Conservation (phyloP, 35 echinoderm and acorn worm genomes). For the Diadema setosum region DNA sequence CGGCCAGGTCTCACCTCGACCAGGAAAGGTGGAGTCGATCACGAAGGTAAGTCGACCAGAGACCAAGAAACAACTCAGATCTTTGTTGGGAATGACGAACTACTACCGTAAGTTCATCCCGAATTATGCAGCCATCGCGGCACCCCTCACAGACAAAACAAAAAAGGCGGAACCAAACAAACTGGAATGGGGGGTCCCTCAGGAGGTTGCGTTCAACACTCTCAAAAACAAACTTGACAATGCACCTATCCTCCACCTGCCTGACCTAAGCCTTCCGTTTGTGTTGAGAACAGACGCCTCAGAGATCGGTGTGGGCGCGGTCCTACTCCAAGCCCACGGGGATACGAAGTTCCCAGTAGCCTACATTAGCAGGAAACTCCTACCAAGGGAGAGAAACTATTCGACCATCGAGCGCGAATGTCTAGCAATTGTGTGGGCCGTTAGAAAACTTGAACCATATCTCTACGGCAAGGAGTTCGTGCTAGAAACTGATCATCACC, state of each 20-base stretch:
- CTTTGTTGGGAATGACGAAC: slow-evolving; percentile 16
- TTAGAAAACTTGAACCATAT: slow-evolving; percentile 42
- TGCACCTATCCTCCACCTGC: slow-evolving; percentile 8
- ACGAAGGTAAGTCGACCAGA: slow-evolving; percentile 14
- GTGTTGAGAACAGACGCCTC: slow-evolving; percentile 54
- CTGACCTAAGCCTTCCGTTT: slow-evolving; percentile 9
- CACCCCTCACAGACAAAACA: slow-evolving; percentile 52
- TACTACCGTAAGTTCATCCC: slow-evolving; percentile 55
- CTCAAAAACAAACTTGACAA: slow-evolving; percentile 10
- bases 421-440: slow-evolving; percentile 58
- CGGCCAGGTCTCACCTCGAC: neutral
- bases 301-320: slow-evolving; percentile 42
- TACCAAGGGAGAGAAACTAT: slow-evolving; percentile 36
- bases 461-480: too few relatives aligned
- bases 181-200: neutral
- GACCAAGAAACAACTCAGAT: slow-evolving; percentile 40
- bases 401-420: slow-evolving; percentile 47
- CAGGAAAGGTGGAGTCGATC: slow-evolving; percentile 39
- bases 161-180: slow-evolving; percentile 57
- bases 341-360: slow-evolving; percentile 37
- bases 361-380: slow-evolving; percentile 32
- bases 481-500: too few relatives aligned
- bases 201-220: slow-evolving; percentile 38
- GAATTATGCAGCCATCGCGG: slow-evolving; percentile 43
- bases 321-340: slow-evolving; percentile 39